Evolutionary conservation across 2,113 vertebrate species (phyloP).

Genomic region (Carassius carassius): DNA sequence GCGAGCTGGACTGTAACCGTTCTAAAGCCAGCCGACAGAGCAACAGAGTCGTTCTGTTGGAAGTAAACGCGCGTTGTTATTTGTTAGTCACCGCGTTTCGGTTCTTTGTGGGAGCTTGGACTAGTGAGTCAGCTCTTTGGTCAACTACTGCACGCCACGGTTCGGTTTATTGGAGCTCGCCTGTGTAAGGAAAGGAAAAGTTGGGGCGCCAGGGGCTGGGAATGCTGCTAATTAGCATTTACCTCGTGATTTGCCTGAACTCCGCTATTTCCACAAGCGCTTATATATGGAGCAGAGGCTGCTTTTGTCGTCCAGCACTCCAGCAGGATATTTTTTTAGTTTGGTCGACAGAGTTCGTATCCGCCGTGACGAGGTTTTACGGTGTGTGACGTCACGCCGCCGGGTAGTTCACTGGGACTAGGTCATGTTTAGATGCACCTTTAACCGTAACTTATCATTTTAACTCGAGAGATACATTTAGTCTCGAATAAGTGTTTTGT

Average conservation of each 20-base stretch:
- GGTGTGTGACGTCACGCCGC: slow-evolving; percentile 21
- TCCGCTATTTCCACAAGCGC: slow-evolving; percentile 11
- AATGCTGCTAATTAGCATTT: slow-evolving; percentile 22
- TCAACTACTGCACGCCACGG: slow-evolving; percentile 1
- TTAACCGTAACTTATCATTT: not conserved
- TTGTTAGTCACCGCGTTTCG: slow-evolving; percentile 4
- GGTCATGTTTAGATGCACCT: slow-evolving; percentile 5
- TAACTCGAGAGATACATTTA: not conserved
- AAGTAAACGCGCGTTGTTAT: slow-evolving; percentile 17
- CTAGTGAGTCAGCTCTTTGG: slow-evolving; percentile 50
- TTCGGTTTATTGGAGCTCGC: not conserved
- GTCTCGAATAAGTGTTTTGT: not conserved
- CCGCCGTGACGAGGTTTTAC: slow-evolving; percentile 11
- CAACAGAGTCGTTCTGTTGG: slow-evolving; percentile 1
- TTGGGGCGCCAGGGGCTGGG: not conserved
- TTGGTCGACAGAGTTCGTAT: not conserved
- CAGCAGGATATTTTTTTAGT: not conserved
- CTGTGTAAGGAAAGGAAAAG: not conserved
- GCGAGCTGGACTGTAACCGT: not conserved
- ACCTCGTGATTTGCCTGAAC: slow-evolving; percentile 38
- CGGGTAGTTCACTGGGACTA: not conserved
- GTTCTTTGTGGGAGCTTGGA: not conserved
- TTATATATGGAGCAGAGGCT: not conserved
- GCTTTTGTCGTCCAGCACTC: not conserved
- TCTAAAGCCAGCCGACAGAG: not conserved